Conservation (phyloP, 1,140 invertebrate genomes). For the Drepana arcuata region DNA sequence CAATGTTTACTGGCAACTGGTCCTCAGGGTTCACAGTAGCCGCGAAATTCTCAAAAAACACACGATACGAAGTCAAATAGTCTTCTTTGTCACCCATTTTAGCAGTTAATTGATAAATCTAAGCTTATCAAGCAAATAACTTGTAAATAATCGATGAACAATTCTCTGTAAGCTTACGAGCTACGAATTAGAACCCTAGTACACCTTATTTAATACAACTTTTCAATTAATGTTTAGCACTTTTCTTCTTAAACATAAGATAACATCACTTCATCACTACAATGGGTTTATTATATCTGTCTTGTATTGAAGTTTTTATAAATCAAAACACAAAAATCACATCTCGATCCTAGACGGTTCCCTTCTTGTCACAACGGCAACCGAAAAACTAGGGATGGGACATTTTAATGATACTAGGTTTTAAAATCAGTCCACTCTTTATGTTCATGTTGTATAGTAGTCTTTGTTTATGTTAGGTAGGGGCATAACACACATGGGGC, state of each 20-base stretch:
- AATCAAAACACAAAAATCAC: slow-evolving; percentile 52
- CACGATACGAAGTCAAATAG: slow-evolving; percentile 77
- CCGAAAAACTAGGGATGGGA: no score
- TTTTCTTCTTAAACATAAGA: slow-evolving; percentile 16
- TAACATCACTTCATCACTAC: slow-evolving; percentile 23
- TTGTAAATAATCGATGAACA: slow-evolving; percentile 43
- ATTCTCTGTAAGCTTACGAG: slow-evolving; percentile 20
- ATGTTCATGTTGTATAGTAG: no score
- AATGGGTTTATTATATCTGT: no score
- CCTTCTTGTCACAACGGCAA: no score
- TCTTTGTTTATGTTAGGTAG: no score
- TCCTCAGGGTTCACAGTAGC: slow-evolving; percentile 78
- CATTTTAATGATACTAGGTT: no score
- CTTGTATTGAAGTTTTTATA: no score
- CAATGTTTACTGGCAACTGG: slow-evolving; percentile 81
- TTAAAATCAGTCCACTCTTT: no score
- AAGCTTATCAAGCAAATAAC: slow-evolving; percentile 20
- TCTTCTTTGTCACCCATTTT: slow-evolving; percentile 74
- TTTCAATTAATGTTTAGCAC: slow-evolving; percentile 21
- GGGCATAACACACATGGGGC: no score
- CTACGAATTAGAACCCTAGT: slow-evolving; percentile 8
- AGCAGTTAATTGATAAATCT: slow-evolving; percentile 19
- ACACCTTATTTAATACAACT: slow-evolving; percentile 3
- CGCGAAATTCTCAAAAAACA: slow-evolving; percentile 81
- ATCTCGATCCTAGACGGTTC: slow-evolving; percentile 41